phyloP scores from a whole-genome alignment of 2,113 vertebrate species.

The Epinephelus cyanopodus region DNA sequence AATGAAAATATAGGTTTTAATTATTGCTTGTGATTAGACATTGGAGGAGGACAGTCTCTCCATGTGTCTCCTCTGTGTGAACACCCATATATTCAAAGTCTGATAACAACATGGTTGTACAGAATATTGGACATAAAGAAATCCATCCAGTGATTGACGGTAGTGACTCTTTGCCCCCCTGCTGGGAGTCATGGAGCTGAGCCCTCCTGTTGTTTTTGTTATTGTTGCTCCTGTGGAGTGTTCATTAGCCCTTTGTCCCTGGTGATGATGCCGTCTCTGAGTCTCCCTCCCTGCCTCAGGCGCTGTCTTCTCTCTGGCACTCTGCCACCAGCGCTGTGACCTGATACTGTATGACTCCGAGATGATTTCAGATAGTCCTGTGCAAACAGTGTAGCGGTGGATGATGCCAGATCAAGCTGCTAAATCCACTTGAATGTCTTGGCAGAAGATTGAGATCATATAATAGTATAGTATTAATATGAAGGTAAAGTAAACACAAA shows the following conservation, averaged over 20 bases:
- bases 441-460: too few species aligned
- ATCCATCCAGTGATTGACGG: neutral
- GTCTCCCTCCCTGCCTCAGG: slow-evolving; percentile 2
- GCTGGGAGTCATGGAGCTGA: slow-evolving; percentile 8
- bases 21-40: too few species aligned
- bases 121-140: too few species aligned
- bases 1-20: too few species aligned
- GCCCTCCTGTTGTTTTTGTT: slow-evolving; percentile 57
- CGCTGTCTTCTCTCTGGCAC: slow-evolving; percentile 5
- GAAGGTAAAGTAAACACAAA: neutral
- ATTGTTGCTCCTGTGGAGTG: slow-evolving; percentile 48
- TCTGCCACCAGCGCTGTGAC: slow-evolving; percentile 14
- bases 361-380: neutral
- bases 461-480: neutral
- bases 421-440: neutral
- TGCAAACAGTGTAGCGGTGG: neutral
- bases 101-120: neutral
- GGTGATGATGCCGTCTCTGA: slow-evolving; percentile 32
- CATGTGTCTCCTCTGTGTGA: too few species aligned
- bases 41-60: too few species aligned
- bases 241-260: slow-evolving; percentile 52
- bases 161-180: neutral
- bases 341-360: neutral
- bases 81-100: too few species aligned
- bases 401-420: neutral